Percentiles rank a stretch among this genome's conserved stretches.
These are phyloP conservation scores for Glossophaga mutica DNA, from an alignment of 2,797 vertebrate genomes.

Conservation along the genomic window DNA sequence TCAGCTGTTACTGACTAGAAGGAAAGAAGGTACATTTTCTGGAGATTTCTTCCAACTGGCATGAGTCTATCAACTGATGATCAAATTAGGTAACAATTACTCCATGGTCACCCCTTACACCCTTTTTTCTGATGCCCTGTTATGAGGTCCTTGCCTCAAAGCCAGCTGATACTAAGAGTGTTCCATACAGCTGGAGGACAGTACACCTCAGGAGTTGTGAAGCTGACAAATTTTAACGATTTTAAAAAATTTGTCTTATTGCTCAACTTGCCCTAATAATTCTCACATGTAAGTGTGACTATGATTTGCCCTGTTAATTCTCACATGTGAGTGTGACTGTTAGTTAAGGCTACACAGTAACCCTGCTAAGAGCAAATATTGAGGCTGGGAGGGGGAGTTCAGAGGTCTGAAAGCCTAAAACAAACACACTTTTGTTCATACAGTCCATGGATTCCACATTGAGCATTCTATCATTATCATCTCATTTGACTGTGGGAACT, in stretches of 20 bases:
- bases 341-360: background rate
- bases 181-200: background rate
- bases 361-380: background rate
- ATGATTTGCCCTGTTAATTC: background rate
- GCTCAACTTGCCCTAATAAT: background rate
- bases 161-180: background rate
- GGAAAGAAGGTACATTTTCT: background rate
- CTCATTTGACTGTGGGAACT: background rate
- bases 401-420: background rate
- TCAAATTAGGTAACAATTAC: background rate
- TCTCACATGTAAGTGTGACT: background rate
- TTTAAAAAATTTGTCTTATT: background rate
- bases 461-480: background rate
- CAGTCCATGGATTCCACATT: background rate
- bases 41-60: background rate
- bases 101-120: background rate
- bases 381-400: background rate
- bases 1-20: background rate
- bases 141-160: background rate
- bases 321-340: background rate
- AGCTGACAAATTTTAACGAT: background rate
- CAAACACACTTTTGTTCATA: background rate
- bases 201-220: background rate
- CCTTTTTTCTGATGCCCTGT: background rate
- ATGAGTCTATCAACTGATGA: background rate